Evolutionary conservation across 2,888 invertebrate genomes (phyloP).

Genomic region (Thalpophila matura): DNA sequence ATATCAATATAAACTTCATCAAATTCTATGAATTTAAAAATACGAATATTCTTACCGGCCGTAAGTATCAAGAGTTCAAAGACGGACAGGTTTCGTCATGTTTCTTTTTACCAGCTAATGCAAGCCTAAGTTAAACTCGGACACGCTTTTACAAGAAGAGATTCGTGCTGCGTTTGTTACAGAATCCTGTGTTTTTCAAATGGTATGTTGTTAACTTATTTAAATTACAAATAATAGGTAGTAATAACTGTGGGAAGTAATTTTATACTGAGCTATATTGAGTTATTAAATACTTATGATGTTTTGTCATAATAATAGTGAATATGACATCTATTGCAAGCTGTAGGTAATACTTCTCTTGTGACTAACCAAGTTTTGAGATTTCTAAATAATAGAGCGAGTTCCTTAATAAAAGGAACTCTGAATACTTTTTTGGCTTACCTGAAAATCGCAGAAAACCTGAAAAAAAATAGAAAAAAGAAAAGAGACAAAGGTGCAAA

Average conservation of each 20-base stretch:
- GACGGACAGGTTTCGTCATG: constrained; percentile 59
- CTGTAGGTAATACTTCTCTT: no score
- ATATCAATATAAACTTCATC: no score
- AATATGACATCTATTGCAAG: no score
- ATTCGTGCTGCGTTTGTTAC: constrained; percentile 9
- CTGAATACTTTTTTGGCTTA: constrained; percentile 5
- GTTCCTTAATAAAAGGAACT: constrained; percentile 8
- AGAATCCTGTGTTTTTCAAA: constrained; percentile 5
- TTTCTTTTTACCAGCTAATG: constrained; percentile 58
- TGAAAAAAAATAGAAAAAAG: no score
- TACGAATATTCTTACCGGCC: no score
- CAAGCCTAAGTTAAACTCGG: constrained; percentile 46
- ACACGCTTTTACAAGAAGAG: constrained; percentile 15
- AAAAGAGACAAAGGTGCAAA: no score
- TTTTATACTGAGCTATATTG: constrained; percentile 18
- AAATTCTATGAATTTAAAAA: no score
- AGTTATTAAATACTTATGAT: constrained; percentile 18
- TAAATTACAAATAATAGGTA: constrained; percentile 6
- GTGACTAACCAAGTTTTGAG: constrained; percentile 40
- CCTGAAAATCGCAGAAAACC: no score
- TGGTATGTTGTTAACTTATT: constrained; percentile 11
- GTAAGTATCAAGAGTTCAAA: constrained; percentile 55
- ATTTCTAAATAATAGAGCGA: constrained; percentile 17
- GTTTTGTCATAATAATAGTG: no score
- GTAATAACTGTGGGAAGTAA: constrained; percentile 4